Evolutionary conservation across 2,888 invertebrate genomes (phyloP).

Genomic region (Spilarctia lutea): DNA sequence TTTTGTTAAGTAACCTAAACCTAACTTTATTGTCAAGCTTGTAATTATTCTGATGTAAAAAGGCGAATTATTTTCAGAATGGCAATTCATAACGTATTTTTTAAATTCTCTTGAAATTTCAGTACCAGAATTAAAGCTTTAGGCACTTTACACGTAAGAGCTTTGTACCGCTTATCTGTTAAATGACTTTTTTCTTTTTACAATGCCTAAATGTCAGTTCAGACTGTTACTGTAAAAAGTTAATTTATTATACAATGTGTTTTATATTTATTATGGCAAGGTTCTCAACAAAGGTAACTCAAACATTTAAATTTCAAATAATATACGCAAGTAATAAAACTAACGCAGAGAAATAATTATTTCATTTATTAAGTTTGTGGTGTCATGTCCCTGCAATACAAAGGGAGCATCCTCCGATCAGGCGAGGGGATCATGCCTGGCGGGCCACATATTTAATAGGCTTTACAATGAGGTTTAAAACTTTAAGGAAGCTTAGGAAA

Average conservation of each 20-base stretch:
- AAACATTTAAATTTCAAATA: neutral
- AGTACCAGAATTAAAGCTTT: conserved; percentile 5
- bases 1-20: neutral
- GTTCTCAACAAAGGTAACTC: neutral
- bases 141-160: conserved; percentile 4
- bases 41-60: neutral
- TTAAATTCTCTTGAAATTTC: neutral
- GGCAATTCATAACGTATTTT: neutral
- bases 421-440: too few relatives aligned
- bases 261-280: neutral
- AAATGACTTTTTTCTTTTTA: neutral
- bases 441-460: neutral
- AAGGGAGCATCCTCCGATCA: too few relatives aligned
- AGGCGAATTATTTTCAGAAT: neutral
- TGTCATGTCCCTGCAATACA: too few relatives aligned
- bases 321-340: neutral
- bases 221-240: neutral
- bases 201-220: neutral
- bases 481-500: too few relatives aligned
- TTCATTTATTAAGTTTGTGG: neutral
- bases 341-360: neutral
- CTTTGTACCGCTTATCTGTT: neutral
- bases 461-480: too few relatives aligned
- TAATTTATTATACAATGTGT: neutral
- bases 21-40: neutral